Base-by-base conservation (phyloP, 1,140 invertebrate genomes). In the Diorhabda sublineata region DNA sequence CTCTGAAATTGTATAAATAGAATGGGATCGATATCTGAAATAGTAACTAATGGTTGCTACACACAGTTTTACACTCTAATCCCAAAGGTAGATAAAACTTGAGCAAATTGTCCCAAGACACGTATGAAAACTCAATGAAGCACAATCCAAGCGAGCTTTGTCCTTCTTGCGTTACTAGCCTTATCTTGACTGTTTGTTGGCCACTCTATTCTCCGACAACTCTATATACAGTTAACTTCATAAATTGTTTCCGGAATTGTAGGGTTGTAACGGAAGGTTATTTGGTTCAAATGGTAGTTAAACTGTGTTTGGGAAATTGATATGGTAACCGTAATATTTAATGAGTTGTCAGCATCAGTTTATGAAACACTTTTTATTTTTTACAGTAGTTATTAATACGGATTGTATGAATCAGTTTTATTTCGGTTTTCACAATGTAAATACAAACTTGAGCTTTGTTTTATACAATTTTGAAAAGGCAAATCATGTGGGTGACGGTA, bases 1-100 rank as follows among this genome's bases (percentile, higher is more conserved):
- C 26, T 26, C 26, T 26, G 26, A 26, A 26, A 26, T 26, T 26
- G 26, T 26, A 26, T 26, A 26, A 26, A 26, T 26, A 26, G 26
- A 26, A 1, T 26, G 26, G 26, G 26, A 26, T 26, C 26, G 47
- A 8, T 52, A n/a, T 6, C 47, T 52, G 47, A 4, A 52, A n/a
- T n/a, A n/a, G 47, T 52, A 4, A n/a, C n/a, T 52, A 52, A 52
- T 52, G 47, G 47, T 52, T 52, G 6, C 47, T 52, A 52, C 47
- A 52, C 47, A 52, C n/a, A 52, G 47, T 52, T 52, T 52, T 52
- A 52, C 47, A 52, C 47, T n/a, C n/a, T 52, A 52, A 52, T 52
- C 47, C 47, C 47, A n/a, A n/a, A 52, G 47, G 47, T n/a, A 52
- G 47, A 52, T n/a, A n/a, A 52, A 52, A 52, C 47, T 52, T 6